Percentiles rank a stretch among this genome's conserved stretches.
Evolutionary conservation across 2,113 vertebrate species (phyloP).

Genomic region (Nasalis larvatus): DNA sequence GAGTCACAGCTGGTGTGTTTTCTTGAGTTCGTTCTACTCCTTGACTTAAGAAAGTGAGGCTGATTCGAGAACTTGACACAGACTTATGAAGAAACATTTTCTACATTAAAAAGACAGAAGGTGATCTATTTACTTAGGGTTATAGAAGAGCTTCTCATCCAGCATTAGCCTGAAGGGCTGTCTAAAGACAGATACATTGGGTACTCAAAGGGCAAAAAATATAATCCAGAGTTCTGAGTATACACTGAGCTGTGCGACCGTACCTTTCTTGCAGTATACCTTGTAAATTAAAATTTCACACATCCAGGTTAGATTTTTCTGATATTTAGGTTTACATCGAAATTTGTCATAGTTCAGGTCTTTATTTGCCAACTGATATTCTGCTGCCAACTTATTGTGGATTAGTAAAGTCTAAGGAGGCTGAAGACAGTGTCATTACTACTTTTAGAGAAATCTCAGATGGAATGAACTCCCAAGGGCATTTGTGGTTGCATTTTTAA

Average conservation of each 20-base stretch:
- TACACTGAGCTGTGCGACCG: not conserved
- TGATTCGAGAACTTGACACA: not conserved
- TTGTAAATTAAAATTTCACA: slow-evolving; percentile 61
- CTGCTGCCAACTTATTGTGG: not conserved
- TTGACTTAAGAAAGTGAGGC: not conserved
- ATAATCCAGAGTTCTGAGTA: not conserved
- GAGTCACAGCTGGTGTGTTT: not conserved
- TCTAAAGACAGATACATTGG: not conserved
- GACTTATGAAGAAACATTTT: not conserved
- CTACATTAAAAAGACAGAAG: not conserved
- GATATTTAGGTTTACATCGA: not conserved
- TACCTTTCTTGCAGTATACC: not conserved
- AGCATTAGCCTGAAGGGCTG: not conserved
- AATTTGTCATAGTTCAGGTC: not conserved
- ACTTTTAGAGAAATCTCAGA: not conserved
- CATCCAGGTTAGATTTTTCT: not conserved
- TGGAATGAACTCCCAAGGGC: not conserved
- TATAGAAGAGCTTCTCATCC: not conserved
- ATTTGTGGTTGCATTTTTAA: not conserved
- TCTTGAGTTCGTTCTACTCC: not conserved
- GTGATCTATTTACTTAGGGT: not conserved
- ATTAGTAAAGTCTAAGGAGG: not conserved
- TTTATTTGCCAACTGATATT: not conserved
- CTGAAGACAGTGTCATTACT: not conserved
- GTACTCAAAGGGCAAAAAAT: not conserved